Conservation (phyloP, 2,797 vertebrate species). For the Nyctalus aviator region DNA sequence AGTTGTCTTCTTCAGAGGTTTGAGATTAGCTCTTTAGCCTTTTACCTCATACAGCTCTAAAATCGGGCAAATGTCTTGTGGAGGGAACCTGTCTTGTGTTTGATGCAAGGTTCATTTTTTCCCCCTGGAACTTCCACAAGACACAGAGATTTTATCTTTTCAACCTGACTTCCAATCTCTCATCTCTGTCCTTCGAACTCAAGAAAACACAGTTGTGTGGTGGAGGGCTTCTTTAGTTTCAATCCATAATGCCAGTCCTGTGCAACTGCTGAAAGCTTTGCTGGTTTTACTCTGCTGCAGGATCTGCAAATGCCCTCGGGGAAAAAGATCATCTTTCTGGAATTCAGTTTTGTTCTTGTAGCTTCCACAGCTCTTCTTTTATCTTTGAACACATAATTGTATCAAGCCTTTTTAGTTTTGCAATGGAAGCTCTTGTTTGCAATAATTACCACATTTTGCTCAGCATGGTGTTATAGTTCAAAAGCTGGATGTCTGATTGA, state of each 20-base stretch:
- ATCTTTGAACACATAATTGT: neutral
- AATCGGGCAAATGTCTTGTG: neutral
- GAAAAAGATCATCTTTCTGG: constrained; percentile 4
- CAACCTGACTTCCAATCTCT: neutral
- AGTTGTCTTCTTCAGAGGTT: neutral
- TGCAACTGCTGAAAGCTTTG: neutral
- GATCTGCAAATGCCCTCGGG: neutral
- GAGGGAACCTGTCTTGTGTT: neutral
- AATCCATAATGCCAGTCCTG: neutral
- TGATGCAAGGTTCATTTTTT: neutral
- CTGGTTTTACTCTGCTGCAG: neutral
- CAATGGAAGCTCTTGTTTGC: neutral
- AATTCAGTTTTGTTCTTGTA: neutral
- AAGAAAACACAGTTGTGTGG: constrained; percentile 3
- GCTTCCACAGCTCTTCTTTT: neutral
- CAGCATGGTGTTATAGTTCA: neutral
- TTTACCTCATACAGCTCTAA: neutral
- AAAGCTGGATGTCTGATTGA: neutral
- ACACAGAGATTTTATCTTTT: constrained; percentile 29
- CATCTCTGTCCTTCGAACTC: neutral
- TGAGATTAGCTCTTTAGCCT: constrained; percentile 13
- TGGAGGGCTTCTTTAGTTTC: neutral
- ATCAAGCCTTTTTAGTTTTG: constrained; percentile 42
- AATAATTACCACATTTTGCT: neutral
- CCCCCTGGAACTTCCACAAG: neutral